Evolutionary conservation across 2,113 vertebrate species (phyloP).

Genomic region (Scomber colias): DNA sequence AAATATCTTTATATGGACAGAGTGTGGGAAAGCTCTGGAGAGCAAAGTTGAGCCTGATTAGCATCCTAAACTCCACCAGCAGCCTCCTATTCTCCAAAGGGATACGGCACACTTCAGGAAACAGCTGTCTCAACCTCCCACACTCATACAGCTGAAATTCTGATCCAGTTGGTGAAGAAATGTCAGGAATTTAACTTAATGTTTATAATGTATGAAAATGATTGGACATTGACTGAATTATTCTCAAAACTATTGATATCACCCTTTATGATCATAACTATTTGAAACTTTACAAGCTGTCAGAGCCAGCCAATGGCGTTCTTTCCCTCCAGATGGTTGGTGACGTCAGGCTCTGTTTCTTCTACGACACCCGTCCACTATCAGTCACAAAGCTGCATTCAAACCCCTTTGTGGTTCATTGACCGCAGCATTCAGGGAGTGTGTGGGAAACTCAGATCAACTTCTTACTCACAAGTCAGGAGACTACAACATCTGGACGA

Average conservation of each 20-base stretch:
- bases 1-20: neutral
- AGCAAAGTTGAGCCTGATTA: neutral
- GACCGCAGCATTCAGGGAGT: neutral
- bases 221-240: no score
- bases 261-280: no score
- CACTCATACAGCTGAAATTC: neutral
- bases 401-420: conserved; percentile 2
- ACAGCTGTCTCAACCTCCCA: conserved; percentile 13
- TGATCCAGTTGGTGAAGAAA: neutral
- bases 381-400: conserved; percentile 55
- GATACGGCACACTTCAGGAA: conserved; percentile 48
- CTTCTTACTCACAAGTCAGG: neutral
- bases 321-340: conserved; percentile 70
- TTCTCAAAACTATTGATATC: no score
- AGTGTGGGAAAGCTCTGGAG: conserved; percentile 15
- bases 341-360: conserved; percentile 38
- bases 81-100: neutral
- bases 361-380: conserved; percentile 24
- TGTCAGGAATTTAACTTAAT: no score
- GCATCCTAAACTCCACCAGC: conserved; percentile 5
- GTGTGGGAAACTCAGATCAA: neutral
- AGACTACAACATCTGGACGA: no score
- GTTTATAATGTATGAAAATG: no score
- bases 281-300: neutral
- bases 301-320: conserved; percentile 20